Evolutionary conservation across 2,113 vertebrate genomes (phyloP).

Genomic region (Orthonyx spaldingii): DNA sequence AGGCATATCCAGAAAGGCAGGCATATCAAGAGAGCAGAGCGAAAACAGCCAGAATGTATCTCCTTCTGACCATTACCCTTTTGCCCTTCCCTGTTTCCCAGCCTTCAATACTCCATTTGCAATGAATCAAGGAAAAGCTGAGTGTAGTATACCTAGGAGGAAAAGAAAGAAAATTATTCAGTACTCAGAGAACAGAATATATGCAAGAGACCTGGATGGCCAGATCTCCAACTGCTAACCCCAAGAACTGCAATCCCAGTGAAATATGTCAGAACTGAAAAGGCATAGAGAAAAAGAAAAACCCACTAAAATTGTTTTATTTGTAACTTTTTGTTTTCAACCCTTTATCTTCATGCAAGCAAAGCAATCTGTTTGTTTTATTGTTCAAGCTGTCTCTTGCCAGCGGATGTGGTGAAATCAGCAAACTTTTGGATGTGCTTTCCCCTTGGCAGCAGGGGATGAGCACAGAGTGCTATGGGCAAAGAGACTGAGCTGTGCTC

Average conservation of each 20-base stretch:
- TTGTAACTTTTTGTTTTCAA: not conserved
- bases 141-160: not conserved
- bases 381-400: not conserved
- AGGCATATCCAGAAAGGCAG: not conserved
- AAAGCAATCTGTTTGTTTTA: not conserved
- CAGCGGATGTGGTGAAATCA: not conserved
- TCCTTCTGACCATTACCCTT: not conserved
- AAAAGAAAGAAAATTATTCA: not conserved
- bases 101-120: not conserved
- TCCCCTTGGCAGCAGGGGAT: not conserved
- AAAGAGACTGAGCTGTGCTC: not conserved
- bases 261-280: not conserved
- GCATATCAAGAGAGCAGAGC: not conserved
- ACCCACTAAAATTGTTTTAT: not conserved
- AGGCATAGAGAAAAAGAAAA: not conserved
- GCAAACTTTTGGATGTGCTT: not conserved
- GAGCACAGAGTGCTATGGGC: not conserved
- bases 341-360: not conserved
- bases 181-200: not conserved
- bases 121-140: not conserved
- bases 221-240: not conserved
- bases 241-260: not conserved
- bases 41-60: not conserved
- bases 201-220: fast-evolving
- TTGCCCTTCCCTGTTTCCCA: not conserved